Base-by-base conservation (phyloP, 1,140 invertebrate species). In the Drosophila eugracilis region DNA sequence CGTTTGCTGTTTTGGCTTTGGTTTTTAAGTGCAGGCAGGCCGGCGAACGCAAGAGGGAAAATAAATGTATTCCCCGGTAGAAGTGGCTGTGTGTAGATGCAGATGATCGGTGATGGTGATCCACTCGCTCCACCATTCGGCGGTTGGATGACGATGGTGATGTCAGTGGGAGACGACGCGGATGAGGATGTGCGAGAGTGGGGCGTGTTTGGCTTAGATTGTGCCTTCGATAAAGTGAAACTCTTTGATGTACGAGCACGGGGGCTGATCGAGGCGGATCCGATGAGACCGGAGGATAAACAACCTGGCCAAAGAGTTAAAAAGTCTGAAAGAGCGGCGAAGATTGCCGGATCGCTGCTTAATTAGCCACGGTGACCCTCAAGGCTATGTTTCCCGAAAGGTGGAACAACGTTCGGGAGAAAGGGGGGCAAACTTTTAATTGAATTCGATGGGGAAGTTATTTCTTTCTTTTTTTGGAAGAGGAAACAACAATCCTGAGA, bases 1-100 rank as follows among this genome's bases (percentile, higher is more conserved):
- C 83, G 81, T 88, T 88, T 69, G 75, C 79, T 60, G 69, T 83
- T 84, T 78, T 69, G 57, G 66, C 36, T 70, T 63, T 74, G 34
- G 69, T 28, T 59, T 79, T 80, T 58, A 59, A 80, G 54, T 81
- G 62, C 57, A 74, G 54, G 49, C 42, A 55, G 41, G 32, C 45
- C 14, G 6, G 3, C n/a, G 21, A 19, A 47, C 48, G 44, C 10
- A 12, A 28, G 42, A 34, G 34, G 65, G 26, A 69, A 71, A 55
- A 65, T 67, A 67, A 67, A 67, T 67, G 54, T 72, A 72, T 73
- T 62, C 69, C 65, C 67, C 48, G 39, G 28, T n/a, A 44, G 28
- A 19, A 5, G 9, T 34, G n/a, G n/a, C n/a, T n/a, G n/a, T n/a
- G n/a, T 28, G 30, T 36, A 14, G 60, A 63, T 63, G 59, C 54